phyloP scores from a whole-genome alignment of 2,888 invertebrate species.

The Dicranocentrus wangi region DNA sequence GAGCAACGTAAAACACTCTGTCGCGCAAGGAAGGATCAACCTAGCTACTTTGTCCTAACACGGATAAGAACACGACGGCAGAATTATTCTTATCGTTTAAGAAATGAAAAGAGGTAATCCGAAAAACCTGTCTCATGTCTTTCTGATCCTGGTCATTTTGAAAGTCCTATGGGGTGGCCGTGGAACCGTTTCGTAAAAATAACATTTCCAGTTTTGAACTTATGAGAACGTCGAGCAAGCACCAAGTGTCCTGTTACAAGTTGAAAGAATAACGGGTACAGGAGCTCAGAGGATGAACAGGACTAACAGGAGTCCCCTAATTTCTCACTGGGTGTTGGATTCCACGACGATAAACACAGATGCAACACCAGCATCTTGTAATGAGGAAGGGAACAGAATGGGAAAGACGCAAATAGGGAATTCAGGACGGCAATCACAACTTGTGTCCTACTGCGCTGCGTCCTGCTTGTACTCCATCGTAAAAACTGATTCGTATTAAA shows the following conservation, averaged over 20 bases:
- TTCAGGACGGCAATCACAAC: neutral
- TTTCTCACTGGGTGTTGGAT: neutral
- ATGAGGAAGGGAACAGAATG: neutral
- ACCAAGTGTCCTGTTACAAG: slow-evolving; percentile 6
- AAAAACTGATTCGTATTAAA: neutral
- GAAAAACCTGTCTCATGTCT: slow-evolving; percentile 9
- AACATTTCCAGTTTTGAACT: neutral
- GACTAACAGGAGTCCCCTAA: slow-evolving; percentile 5
- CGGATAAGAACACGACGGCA: slow-evolving; percentile 8
- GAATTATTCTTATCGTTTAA: slow-evolving; percentile 7
- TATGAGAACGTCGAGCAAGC: neutral
- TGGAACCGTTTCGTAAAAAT: neutral
- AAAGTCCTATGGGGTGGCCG: slow-evolving; percentile 12
- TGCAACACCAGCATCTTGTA: neutral
- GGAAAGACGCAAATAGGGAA: neutral
- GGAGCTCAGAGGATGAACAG: neutral
- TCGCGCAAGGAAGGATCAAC: neutral
- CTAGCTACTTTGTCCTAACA: slow-evolving; percentile 15
- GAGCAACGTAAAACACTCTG: slow-evolving; percentile 24
- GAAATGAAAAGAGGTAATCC: slow-evolving; percentile 28
- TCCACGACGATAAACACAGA: neutral
- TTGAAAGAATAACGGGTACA: neutral
- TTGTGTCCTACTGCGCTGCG: neutral
- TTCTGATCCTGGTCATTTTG: slow-evolving; percentile 9
- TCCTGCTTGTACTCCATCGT: neutral